A percentile compares a stretch with the other conserved stretches of the same genome.
Evolutionary conservation across 2,888 invertebrate genomes (phyloP).

Genomic region (Galerucella pusilla): DNA sequence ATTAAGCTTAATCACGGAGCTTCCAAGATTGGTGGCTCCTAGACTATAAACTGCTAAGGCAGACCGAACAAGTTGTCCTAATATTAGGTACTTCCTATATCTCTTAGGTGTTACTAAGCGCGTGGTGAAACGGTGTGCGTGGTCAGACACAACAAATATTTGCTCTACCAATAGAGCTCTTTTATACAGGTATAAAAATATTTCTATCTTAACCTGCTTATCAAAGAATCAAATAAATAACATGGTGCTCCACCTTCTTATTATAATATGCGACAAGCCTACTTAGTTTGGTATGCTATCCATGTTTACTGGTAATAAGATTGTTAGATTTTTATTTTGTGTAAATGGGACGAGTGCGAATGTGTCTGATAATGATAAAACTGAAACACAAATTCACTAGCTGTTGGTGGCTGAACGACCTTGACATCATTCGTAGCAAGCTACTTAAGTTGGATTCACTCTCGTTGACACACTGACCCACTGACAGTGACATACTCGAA

Average conservation of each 20-base stretch:
- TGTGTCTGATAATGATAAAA: slow-evolving; percentile 51
- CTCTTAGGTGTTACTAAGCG: too few species aligned
- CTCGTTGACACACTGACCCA: slow-evolving; percentile 60
- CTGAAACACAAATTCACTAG: slow-evolving; percentile 48
- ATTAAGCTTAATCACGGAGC: too few species aligned
- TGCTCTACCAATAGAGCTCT: too few species aligned
- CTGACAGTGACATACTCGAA: slow-evolving; percentile 57
- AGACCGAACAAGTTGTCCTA: too few species aligned
- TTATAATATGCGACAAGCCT: background rate
- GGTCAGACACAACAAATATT: too few species aligned
- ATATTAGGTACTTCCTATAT: too few species aligned
- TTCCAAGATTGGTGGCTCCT: too few species aligned
- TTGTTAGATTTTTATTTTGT: slow-evolving; percentile 34
- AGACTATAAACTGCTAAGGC: too few species aligned
- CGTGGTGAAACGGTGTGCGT: too few species aligned
- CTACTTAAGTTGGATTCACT: slow-evolving; percentile 52
- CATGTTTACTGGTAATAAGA: slow-evolving; percentile 22
- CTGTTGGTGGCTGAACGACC: slow-evolving; percentile 44
- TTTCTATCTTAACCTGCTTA: background rate
- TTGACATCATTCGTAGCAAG: slow-evolving; percentile 35
- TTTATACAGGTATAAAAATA: background rate
- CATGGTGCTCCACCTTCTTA: background rate
- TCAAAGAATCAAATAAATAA: background rate
- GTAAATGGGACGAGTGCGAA: slow-evolving; percentile 46
- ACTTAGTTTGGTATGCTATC: slow-evolving; percentile 11